These are phyloP conservation scores for Phasianus colchicus DNA, from an alignment of 2,113 vertebrate genomes.

Conservation along the genomic window DNA sequence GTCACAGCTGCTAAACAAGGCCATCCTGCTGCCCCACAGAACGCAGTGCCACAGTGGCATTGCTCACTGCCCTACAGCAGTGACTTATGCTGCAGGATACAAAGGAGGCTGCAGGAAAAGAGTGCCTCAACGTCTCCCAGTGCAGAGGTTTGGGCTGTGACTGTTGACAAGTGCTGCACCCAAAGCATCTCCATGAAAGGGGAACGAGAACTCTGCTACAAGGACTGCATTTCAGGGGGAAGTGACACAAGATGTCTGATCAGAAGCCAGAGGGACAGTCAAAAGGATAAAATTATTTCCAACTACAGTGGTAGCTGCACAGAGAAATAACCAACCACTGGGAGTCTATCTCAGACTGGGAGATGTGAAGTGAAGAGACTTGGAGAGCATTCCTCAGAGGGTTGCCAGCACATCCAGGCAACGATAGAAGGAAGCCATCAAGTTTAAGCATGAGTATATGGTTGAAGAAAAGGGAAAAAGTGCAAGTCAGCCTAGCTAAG, in stretches of 20 bases:
- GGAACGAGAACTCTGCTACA: background rate
- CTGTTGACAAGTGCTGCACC: accelerated
- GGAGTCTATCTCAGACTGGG: accelerated
- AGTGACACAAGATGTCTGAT: accelerated
- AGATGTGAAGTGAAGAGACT: no score
- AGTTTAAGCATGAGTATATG: background rate
- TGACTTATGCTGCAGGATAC: accelerated
- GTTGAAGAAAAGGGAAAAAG: background rate
- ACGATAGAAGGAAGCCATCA: background rate
- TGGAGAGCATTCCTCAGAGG: background rate
- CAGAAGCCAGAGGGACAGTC: background rate
- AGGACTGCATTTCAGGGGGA: background rate
- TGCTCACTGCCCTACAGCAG: no score
- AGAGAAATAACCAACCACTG: background rate
- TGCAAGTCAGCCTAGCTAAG: accelerated
- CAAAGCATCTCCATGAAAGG: no score
- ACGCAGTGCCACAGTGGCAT: background rate
- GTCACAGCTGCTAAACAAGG: accelerated
- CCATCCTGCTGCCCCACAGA: background rate
- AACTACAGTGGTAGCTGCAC: accelerated
- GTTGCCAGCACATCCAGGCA: background rate
- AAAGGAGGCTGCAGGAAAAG: background rate
- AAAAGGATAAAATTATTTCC: background rate
- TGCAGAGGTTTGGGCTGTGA: no score
- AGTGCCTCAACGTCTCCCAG: background rate